These are phyloP conservation scores for Anthopleura xanthogrammica DNA, from an alignment of 92 coral and sea anemone genomes.

Conservation along the genomic window DNA sequence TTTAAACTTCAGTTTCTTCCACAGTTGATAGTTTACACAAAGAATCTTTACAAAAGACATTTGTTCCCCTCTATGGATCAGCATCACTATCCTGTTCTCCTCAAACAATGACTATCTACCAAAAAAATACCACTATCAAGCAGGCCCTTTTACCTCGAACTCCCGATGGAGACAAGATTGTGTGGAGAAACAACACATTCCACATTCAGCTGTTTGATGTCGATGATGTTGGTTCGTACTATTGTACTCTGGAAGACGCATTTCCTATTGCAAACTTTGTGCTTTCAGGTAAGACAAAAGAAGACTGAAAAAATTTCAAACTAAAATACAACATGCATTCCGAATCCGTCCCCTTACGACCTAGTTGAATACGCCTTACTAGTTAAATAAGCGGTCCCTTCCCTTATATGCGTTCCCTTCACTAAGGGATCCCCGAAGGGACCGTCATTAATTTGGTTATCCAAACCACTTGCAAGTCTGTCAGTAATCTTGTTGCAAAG, in stretches of 20 bases:
- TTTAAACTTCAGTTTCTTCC: too few species aligned
- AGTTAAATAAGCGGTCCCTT: too few species aligned
- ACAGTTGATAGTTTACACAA: not conserved
- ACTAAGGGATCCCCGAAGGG: too few species aligned
- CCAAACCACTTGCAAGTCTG: too few species aligned
- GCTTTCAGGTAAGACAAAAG: slow-evolving; percentile 4
- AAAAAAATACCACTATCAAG: not conserved
- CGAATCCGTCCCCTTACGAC: too few species aligned
- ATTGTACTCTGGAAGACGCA: slow-evolving; percentile 35
- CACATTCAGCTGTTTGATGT: slow-evolving; percentile 26
- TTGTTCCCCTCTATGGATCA: not conserved
- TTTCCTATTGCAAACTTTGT: not conserved
- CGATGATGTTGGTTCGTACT: slow-evolving; percentile 62
- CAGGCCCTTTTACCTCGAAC: slow-evolving; percentile 9
- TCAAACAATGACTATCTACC: slow-evolving; percentile 19
- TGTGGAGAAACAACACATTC: slow-evolving; percentile 38
- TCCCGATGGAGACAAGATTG: slow-evolving; percentile 48
- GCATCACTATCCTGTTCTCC: slow-evolving; percentile 7
- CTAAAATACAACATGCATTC: too few species aligned
- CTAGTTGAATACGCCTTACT: too few species aligned
- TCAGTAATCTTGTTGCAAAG: too few species aligned
- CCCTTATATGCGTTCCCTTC: too few species aligned
- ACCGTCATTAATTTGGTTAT: too few species aligned
- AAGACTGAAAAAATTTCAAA: not conserved
- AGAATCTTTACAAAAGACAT: not conserved